phyloP scores from a whole-genome alignment of 2,888 invertebrate species.

The Tolmerus cingulatus region DNA sequence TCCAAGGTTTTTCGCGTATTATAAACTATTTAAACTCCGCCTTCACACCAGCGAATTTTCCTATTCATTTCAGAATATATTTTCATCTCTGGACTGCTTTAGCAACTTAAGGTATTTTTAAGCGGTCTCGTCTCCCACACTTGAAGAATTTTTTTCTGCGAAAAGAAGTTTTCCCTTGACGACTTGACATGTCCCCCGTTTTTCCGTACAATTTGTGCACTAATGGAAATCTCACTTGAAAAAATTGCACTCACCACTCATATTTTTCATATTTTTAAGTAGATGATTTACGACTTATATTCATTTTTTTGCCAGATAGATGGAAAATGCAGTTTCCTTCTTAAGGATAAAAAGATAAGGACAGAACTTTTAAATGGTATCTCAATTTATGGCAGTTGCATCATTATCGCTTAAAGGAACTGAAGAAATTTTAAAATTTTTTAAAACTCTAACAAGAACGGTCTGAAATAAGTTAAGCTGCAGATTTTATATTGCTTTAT shows the following conservation, averaged over 20 bases:
- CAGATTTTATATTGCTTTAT: no score
- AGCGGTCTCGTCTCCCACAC: neutral
- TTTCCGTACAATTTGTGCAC: neutral
- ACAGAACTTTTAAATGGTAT: neutral
- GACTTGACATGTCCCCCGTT: neutral
- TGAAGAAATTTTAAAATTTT: no score
- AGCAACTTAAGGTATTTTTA: neutral
- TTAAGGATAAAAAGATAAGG: neutral
- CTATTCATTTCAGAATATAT: neutral
- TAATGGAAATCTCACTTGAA: neutral
- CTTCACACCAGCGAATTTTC: neutral
- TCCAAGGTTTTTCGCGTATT: neutral
- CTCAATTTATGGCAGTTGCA: neutral
- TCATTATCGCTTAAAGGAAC: neutral
- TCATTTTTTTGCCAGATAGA: neutral
- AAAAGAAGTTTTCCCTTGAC: neutral
- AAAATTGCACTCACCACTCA: neutral
- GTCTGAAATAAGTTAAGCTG: no score
- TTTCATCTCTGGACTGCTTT: neutral
- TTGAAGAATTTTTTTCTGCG: neutral
- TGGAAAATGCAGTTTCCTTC: neutral
- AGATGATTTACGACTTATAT: neutral
- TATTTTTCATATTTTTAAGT: neutral
- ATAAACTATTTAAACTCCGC: neutral
- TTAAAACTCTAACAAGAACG: no score